Evolutionary conservation across 2,888 invertebrate species (phyloP).

Genomic region (Megalurothrips usitatus): DNA sequence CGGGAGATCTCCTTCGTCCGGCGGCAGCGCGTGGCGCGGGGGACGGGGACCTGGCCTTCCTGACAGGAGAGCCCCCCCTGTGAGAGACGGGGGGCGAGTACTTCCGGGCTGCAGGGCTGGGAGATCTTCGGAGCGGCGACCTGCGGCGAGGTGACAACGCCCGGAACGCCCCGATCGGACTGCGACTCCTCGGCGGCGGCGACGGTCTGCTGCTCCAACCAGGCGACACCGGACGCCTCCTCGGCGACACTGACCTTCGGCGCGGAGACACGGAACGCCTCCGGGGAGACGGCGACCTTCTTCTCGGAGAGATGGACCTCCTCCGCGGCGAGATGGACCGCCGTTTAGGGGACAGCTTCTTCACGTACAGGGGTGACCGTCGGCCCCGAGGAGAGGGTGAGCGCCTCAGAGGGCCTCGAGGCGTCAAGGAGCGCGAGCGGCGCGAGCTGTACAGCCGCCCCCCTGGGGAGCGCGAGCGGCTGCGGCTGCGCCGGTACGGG

Average conservation of each 20-base stretch:
- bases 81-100: not conserved
- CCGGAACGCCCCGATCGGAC: not conserved
- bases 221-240: not conserved
- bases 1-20: not conserved
- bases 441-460: not conserved
- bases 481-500: not conserved
- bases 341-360: constrained; percentile 3
- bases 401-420: not conserved
- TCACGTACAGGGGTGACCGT: not conserved
- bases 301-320: not conserved
- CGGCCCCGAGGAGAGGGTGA: not conserved
- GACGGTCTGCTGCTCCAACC: not conserved
- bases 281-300: not conserved
- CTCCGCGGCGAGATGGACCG: not conserved
- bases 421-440: not conserved
- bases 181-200: not conserved
- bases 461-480: not conserved
- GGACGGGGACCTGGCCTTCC: not conserved
- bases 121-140: not conserved
- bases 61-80: not conserved
- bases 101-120: not conserved
- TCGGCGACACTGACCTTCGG: not conserved
- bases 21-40: not conserved
- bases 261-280: not conserved
- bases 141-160: not conserved